Conservation (phyloP, 2,113 vertebrate genomes). For the Gymnogyps californianus region DNA sequence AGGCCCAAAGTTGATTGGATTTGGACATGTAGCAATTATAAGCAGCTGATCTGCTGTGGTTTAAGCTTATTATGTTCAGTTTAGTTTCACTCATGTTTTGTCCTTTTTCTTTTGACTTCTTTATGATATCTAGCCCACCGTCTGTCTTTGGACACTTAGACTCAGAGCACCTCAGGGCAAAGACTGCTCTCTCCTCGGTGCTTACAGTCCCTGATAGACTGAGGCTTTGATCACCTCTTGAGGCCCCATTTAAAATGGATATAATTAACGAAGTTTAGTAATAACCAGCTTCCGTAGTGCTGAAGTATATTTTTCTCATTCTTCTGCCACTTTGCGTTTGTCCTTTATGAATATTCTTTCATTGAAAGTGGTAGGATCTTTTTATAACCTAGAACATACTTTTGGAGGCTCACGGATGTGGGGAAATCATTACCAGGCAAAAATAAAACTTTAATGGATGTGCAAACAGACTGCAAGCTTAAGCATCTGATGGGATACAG, state of each 20-base stretch:
- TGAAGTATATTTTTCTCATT: neutral
- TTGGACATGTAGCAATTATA: neutral
- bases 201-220: neutral
- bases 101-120: neutral
- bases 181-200: rapidly evolving
- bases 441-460: neutral
- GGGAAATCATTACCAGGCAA: neutral
- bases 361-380: neutral
- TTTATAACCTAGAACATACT: neutral
- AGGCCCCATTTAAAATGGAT: neutral
- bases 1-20: neutral
- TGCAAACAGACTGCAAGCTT: neutral
- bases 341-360: neutral
- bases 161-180: neutral
- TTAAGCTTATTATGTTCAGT: neutral
- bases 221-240: neutral
- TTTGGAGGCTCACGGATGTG: neutral
- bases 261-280: neutral
- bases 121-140: neutral
- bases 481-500: neutral
- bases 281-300: neutral
- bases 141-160: neutral
- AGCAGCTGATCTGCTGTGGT: neutral
- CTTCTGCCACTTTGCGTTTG: neutral
- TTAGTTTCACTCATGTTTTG: neutral